Base-by-base conservation (phyloP, 1,140 invertebrate genomes). In the Drosophila willistoni region DNA sequence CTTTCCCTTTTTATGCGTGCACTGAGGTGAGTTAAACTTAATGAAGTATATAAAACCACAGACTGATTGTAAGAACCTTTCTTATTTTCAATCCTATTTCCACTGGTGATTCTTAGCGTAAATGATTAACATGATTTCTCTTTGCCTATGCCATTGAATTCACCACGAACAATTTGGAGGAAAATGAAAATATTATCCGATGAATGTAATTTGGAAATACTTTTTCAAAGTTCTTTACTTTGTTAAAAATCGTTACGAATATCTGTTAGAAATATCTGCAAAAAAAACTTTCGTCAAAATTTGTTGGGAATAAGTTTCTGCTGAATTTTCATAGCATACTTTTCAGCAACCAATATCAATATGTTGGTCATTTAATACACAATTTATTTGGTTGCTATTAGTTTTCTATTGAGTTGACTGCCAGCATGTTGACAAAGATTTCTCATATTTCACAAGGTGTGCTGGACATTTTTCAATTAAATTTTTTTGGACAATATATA, bases 381-480 rank as follows among this genome's bases (percentile, higher is more conserved):
- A 56, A 39, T 57, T 57, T 57, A 57, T 57, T 57, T 57, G 29
- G n/a, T 36, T 36, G 34, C 29, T 57, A 57, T 36, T 34, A 57
- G 56, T 57, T 57, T 57, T 25, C 14, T 12, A 36, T 7, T 14
- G 17, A 51, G 65, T 73, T 73, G 67, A 47, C 61, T 17, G 34
- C 34, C 44, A 55, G 55, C 19, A 57, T 65, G 14, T 70, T 61
- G 17, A 34, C 42, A 29, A 33, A 51, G 19, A 42, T 42, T 29
- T 41, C 75, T 75, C 68, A 64, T 47, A 68, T 75, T 78, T 75
- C 70, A 77, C 73, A 71, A 36, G 63, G 56, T 56, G 41, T 36
- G 29, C 12, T 33, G 41, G 54, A 65, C 71, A 77, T 70, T 73
- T 73, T 77, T 77, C 74, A 77, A 77, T 77, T 77, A 70, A 73